Conservation (phyloP, 2,888 invertebrate species). For the Cryptocephalus moraei region DNA sequence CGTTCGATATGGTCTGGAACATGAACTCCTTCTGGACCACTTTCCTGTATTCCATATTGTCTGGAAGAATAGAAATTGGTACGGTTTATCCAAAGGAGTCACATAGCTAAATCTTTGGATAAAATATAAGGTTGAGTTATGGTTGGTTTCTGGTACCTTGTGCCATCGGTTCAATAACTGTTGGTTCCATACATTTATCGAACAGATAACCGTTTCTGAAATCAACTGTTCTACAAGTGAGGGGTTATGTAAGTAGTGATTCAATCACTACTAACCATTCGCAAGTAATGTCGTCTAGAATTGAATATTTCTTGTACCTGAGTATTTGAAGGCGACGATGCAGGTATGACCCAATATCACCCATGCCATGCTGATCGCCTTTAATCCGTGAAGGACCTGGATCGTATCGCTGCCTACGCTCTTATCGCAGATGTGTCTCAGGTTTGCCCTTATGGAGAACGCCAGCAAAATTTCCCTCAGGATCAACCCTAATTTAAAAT, state of each 20-base stretch:
- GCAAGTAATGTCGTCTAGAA: too few relatives aligned
- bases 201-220: too few relatives aligned
- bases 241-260: too few relatives aligned
- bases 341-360: slow-evolving; percentile 63
- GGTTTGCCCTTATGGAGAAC: slow-evolving; percentile 67
- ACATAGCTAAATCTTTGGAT: too few relatives aligned
- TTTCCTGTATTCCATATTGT: slow-evolving; percentile 64
- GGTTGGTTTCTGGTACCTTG: too few relatives aligned
- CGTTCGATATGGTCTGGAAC: slow-evolving; percentile 71
- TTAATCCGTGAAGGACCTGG: slow-evolving; percentile 56
- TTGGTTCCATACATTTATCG: neutral
- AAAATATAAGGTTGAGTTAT: too few relatives aligned
- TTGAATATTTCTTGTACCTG: slow-evolving; percentile 36
- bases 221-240: too few relatives aligned
- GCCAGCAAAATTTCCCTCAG: slow-evolving; percentile 62
- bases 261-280: too few relatives aligned
- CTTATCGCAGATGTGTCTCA: slow-evolving; percentile 70
- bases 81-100: too few relatives aligned
- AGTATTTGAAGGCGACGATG: slow-evolving; percentile 73
- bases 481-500: slow-evolving; percentile 40
- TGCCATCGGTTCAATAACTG: too few relatives aligned
- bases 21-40: slow-evolving; percentile 67
- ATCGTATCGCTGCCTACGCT: slow-evolving; percentile 72
- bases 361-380: slow-evolving; percentile 55
- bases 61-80: slow-evolving; percentile 25